Evolutionary conservation across 2,113 vertebrate genomes (phyloP).

Genomic region (Cololabis saira): DNA sequence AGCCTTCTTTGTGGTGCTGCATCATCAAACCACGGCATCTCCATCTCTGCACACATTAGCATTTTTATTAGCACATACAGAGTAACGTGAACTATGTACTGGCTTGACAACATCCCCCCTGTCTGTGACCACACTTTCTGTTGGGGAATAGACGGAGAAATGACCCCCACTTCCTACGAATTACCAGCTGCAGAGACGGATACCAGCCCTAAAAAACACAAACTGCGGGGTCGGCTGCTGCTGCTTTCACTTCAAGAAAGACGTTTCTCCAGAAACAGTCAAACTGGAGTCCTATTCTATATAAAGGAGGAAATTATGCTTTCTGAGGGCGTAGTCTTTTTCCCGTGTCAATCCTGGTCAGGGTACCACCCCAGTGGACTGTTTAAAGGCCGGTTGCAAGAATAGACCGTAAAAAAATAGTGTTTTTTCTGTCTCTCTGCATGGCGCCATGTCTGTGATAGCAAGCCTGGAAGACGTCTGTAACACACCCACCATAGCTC

Average conservation of each 20-base stretch:
- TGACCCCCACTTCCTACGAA: slow-evolving; percentile 31
- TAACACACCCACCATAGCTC: too few relatives aligned
- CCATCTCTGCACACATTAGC: slow-evolving; percentile 56
- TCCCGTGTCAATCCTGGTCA: too few relatives aligned
- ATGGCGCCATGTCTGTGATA: too few relatives aligned
- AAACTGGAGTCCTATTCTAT: neutral
- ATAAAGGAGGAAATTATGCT: too few relatives aligned
- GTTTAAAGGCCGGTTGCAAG: too few relatives aligned
- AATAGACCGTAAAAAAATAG: too few relatives aligned
- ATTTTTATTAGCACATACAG: slow-evolving; percentile 77
- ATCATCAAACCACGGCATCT: slow-evolving; percentile 41
- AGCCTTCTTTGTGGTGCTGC: slow-evolving; percentile 20
- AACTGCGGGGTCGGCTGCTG: slow-evolving; percentile 4
- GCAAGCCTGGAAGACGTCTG: too few relatives aligned
- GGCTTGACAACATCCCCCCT: slow-evolving; percentile 30
- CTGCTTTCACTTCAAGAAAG: neutral
- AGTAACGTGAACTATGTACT: slow-evolving; percentile 66
- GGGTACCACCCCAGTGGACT: too few relatives aligned
- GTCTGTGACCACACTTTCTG: slow-evolving; percentile 12
- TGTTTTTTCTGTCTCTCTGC: too few relatives aligned
- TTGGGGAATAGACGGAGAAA: slow-evolving; percentile 39
- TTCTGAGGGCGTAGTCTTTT: too few relatives aligned
- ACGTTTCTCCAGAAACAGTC: neutral
- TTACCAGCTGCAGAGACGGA: slow-evolving; percentile 17
- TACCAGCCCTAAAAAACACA: neutral